Evolutionary conservation across 1,140 invertebrate species (phyloP).

Genomic region (Drosophila albomicans): DNA sequence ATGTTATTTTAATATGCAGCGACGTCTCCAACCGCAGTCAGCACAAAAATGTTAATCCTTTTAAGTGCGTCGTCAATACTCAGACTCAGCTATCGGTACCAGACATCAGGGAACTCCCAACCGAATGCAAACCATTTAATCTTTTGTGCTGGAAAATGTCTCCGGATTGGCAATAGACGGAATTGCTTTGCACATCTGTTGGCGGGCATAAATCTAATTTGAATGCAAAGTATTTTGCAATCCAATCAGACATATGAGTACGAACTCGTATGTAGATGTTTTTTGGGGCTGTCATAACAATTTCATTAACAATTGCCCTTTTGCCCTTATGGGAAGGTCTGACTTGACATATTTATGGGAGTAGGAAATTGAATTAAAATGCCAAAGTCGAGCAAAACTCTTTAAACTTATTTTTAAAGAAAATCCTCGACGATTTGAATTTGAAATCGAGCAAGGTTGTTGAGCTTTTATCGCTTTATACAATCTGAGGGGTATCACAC

Average conservation of each 20-base stretch:
- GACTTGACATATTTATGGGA: conserved; percentile 64
- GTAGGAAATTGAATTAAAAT: conserved; percentile 73
- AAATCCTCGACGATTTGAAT: background rate
- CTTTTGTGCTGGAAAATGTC: conserved; percentile 63
- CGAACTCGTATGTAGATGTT: conserved; percentile 8
- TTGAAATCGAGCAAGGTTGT: background rate
- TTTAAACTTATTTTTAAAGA: conserved; percentile 2
- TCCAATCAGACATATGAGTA: conserved; percentile 2
- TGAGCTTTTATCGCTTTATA: conserved; percentile 18
- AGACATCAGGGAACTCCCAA: conserved; percentile 39
- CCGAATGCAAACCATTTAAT: conserved; percentile 58
- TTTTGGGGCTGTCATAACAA: conserved; percentile 72
- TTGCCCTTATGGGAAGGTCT: conserved; percentile 38
- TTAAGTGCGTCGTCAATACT: conserved; percentile 70
- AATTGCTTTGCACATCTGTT: conserved; percentile 59
- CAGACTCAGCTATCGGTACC: conserved; percentile 20
- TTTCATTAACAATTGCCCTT: conserved; percentile 68
- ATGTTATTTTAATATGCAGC: conserved; percentile 63
- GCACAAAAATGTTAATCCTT: conserved; percentile 76
- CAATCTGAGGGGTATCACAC: conserved; percentile 26
- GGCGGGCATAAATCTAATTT: conserved; percentile 69
- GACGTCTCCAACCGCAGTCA: conserved; percentile 52
- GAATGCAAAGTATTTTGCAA: conserved; percentile 51
- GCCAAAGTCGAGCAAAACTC: background rate
- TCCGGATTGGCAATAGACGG: conserved; percentile 52